Base-by-base conservation (phyloP, 1,140 invertebrate species). In the Macrotrachela quadricornifera region DNA sequence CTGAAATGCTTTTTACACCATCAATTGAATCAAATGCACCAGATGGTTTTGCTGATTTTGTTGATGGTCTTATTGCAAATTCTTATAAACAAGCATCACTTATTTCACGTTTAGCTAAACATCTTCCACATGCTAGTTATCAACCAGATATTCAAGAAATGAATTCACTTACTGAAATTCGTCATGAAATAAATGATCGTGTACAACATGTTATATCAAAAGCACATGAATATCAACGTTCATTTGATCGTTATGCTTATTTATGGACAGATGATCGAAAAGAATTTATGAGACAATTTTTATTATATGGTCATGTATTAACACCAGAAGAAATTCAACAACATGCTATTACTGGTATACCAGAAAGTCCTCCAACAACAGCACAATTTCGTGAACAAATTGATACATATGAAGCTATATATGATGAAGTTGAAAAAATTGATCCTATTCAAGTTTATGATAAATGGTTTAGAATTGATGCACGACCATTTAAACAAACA, bases 221-320 rank as follows among this genome's bases (percentile, higher is more conserved):
- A 50, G 68, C 67, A 16, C 62, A 58, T 30, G 69, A 71, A 42
- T 72, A 64, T 58, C 59, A 63, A 39, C 64, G 65, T 55, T 65
- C 64, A 6, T 71, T 69, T 58, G 67, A 68, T 52, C 65, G 62
- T 50, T 71, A 71, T 57, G 58, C 81, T 0, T 90, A 88, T 67
- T 73, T 91, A n/a, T 92, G 86, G 86, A 69, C 85, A 39, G 84
- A 90, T 65, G 84, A 90, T 71, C 73, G 85, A 50, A 76, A 82
- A 58, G 76, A 79, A 49, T 80, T 83, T 57, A 82, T 91, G 80
- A 76, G 84, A 58, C 82, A 88, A 68, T 91, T 92, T 70, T 69
- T 92, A 36, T 78, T 80, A 37, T 92, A 88, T 62, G 82, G 83
- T 44, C 76, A 82, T 58, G 82, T 84, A 62, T 70, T 90, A 21